Evolutionary conservation across 2,888 invertebrate genomes (phyloP).

Genomic region (Tenthredo distinguenda): DNA sequence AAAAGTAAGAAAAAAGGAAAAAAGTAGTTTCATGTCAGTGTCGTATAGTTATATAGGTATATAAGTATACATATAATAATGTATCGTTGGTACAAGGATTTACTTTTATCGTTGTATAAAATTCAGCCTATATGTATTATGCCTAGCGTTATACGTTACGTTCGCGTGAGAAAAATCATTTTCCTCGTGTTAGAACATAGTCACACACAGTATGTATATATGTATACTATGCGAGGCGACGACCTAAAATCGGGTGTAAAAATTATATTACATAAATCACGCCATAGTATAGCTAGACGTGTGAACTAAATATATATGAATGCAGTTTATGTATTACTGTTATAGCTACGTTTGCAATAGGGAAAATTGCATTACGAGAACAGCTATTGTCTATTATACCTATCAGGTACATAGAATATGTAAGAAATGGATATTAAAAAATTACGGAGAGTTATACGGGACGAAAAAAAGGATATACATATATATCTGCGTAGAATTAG

Average conservation of each 20-base stretch:
- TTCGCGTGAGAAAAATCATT: constrained; percentile 7
- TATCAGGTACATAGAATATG: too few relatives aligned
- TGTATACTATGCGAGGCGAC: background rate
- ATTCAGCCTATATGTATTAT: background rate
- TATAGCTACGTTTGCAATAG: background rate
- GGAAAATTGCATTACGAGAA: background rate
- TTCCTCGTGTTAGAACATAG: background rate
- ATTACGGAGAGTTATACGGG: too few relatives aligned
- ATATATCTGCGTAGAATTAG: background rate
- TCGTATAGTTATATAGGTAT: background rate
- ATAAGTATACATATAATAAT: background rate
- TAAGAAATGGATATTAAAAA: too few relatives aligned
- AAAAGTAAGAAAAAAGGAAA: background rate
- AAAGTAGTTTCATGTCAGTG: background rate
- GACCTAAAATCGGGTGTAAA: constrained; percentile 3
- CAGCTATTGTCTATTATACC: background rate
- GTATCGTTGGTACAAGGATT: constrained; percentile 16
- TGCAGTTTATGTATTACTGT: background rate
- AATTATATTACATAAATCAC: background rate
- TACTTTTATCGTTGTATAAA: constrained; percentile 12
- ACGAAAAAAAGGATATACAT: background rate
- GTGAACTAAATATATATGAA: background rate
- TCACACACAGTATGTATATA: background rate
- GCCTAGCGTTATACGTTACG: background rate
- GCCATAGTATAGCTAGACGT: background rate